Conservation (phyloP, 2,797 vertebrate genomes). For the Sebastes glaucus region DNA sequence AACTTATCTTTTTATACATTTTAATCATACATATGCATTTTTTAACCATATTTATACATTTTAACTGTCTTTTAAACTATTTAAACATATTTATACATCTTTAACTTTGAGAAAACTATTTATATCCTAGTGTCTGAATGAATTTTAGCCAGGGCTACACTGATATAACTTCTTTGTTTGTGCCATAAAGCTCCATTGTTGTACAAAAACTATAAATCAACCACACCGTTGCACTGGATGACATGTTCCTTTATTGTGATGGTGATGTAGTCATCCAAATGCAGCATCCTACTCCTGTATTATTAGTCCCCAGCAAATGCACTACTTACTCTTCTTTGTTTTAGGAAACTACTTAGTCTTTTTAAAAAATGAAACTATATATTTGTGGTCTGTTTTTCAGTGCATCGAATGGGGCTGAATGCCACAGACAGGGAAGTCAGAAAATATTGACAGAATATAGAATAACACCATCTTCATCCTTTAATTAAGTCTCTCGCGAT, state of each 20-base stretch:
- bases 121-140: no score
- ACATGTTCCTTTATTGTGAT: background rate
- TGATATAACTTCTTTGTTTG: background rate
- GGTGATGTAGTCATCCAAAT: background rate
- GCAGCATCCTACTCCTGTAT: no score
- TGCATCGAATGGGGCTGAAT: background rate
- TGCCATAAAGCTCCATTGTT: background rate
- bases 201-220: background rate
- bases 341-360: background rate
- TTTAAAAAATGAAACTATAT: background rate
- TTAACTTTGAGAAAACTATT: no score
- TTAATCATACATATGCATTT: no score
- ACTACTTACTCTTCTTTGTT: background rate
- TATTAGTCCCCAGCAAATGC: background rate
- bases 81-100: no score
- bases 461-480: background rate
- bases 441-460: background rate
- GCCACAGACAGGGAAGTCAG: background rate
- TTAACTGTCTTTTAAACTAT: no score
- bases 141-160: no score
- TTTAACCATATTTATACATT: no score
- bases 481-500: background rate
- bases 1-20: no score
- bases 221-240: background rate
- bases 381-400: background rate